Evolutionary conservation across 2,797 vertebrate species (phyloP).

Genomic region (Anabas testudineus): DNA sequence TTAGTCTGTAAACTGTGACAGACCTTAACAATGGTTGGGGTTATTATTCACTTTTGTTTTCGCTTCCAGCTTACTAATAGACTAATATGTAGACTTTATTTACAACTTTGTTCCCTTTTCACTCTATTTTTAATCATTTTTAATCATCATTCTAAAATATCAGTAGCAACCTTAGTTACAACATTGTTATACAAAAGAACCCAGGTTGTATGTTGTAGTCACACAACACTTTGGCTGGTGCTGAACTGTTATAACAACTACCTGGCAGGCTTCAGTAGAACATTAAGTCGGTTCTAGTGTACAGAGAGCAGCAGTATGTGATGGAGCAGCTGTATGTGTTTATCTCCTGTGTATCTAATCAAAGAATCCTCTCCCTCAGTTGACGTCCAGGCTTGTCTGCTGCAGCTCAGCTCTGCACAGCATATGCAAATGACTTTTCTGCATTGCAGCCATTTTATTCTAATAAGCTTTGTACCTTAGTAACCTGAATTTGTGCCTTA

Average conservation of each 20-base stretch:
- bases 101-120: neutral
- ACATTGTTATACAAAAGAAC: neutral
- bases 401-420: conserved; percentile 12
- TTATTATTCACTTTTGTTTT: neutral
- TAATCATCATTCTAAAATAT: neutral
- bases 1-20: neutral
- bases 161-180: neutral
- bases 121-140: conserved; percentile 6
- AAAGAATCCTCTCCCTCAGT: conserved; percentile 18
- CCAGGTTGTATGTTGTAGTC: neutral
- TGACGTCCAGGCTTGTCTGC: conserved; percentile 25
- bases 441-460: conserved; percentile 37
- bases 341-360: conserved; percentile 22
- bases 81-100: neutral
- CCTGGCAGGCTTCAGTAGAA: conserved; percentile 2
- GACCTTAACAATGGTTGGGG: neutral
- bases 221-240: neutral
- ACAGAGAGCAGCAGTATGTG: neutral
- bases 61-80: neutral
- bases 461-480: conserved; percentile 36
- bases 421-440: conserved; percentile 42
- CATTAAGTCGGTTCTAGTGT: neutral
- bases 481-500: conserved; percentile 19
- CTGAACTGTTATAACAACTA: neutral
- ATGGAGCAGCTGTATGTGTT: conserved; percentile 1